A percentile compares a stretch with the other conserved stretches of the same genome.
Evolutionary conservation across 2,888 invertebrate genomes (phyloP).

Genomic region (Lymantria dispar): DNA sequence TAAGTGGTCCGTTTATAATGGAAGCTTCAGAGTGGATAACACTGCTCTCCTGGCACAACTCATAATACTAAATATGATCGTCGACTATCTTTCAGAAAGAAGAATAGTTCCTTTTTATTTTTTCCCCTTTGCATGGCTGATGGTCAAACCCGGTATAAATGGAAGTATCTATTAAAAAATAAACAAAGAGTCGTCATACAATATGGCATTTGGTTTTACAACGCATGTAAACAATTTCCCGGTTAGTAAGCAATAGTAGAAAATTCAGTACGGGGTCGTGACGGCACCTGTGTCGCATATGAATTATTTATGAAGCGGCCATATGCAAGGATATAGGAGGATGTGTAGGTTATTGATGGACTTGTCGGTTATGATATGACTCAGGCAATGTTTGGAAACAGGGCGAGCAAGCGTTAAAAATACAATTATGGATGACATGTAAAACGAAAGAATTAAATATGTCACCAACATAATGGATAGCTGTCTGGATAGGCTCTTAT

Average conservation of each 20-base stretch:
- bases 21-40: no score
- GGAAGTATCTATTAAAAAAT: no score
- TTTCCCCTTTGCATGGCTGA: no score
- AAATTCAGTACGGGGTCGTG: constrained; percentile 24
- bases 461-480: no score
- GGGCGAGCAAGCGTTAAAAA: neutral
- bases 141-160: no score
- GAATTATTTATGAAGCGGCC: constrained; percentile 48
- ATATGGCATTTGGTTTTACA: neutral
- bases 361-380: neutral
- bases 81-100: no score
- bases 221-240: constrained; percentile 22
- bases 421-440: neutral
- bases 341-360: constrained; percentile 8
- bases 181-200: no score
- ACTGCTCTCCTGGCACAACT: no score
- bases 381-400: neutral
- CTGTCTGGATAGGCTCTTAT: no score
- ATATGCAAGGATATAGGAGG: neutral
- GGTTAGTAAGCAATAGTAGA: constrained; percentile 11
- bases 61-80: no score
- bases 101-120: no score
- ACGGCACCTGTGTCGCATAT: constrained; percentile 28
- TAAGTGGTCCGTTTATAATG: no score
- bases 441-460: neutral